Base-by-base conservation (phyloP, 2,797 vertebrate genomes). In the Megalops cyprinoides region DNA sequence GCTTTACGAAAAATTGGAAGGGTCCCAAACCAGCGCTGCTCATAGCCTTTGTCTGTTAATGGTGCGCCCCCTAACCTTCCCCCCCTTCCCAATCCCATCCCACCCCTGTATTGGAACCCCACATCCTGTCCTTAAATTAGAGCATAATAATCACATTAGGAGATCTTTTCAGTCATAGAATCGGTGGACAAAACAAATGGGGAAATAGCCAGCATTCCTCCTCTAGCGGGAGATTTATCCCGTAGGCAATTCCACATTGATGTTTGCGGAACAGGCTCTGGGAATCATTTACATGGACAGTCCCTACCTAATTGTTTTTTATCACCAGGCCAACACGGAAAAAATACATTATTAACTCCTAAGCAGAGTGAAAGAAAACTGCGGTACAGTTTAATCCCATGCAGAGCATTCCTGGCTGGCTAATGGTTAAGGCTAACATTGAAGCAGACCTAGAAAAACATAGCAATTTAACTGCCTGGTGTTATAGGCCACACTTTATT, bases 401-500 rank as follows among this genome's bases (percentile, higher is more conserved):
- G 46, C n/a, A 49, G 60, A 62, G 25, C 8, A 6, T 39, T 48
- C 46, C 14, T 75, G 44, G 49, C 44, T 74, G 42, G 73, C 44
- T 28, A 42, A 46, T 8, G 28, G 39, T 25, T 25, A 48, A 49
- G 73, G 44, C 73, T n/a, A 20, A 28, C 18, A 14, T 75, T 53
- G 49, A 34, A 75, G 12, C 48, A 75, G 6, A 75, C n/a, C 20
- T 28, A 1, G n/a, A 4, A 7, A 4, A 75, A 75, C 73, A 48
- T 37, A 25, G 53, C 28, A 46, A 18, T 58, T 58, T 77, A 77
- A 58, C 58, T 60, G 55, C 76, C 76, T 60, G 55, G 34, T 77
- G 76, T 58, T 39, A 60, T 42, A 77, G 76, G 76, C 51, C 37
- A 60, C 39, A 12, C 55, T 77, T 75, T 49, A 74, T 74, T 46